Evolutionary conservation across 2,797 vertebrate genomes (phyloP), one percentile per base, ranked within the genome.

Genomic region (Leptodactylus fallax): DNA sequence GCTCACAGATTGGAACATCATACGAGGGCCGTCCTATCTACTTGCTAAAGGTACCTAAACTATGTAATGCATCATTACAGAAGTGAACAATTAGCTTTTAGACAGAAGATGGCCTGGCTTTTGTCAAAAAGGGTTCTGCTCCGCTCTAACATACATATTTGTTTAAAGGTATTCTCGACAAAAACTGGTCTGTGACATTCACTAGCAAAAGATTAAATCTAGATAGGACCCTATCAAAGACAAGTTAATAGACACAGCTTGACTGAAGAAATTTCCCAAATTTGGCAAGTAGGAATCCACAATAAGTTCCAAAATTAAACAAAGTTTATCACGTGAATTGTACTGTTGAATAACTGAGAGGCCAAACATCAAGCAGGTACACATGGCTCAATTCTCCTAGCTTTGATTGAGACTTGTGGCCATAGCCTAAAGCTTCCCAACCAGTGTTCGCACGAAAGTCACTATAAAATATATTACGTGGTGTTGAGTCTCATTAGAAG

Each of bases 1-100:
- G 90, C 23, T 93, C 93, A 61, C 78, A 93, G 71, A 97, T 98
- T 7, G 98, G 97, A 92, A 93, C 94, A 86, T 96, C 96, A 14
- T 98, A 94, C 0, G 95, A 99, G 93, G 97, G 96, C 86, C 96
- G 94, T 25, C 80, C 89, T 83, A 95, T 98, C 88, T 94, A 95
- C 69, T 80, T 99, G 90, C 95, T 99, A 69, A 98, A 97, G 97
- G 97, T 98, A 95, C 92, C 19, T 47, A 53, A 51, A 16, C 47
- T 14, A n/a, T 67, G 21, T 45, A 81, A 81, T 25, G 47, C 45
- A 51, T 25, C 21, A 65, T 23, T 67, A 81, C 12, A 51, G 49
- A 67, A 81, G 23, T 56, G 23, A 27, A 27, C n/a, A 14, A 27
- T 36, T 27, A 27, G 0, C 13, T 36, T 36, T 69, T 23, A 69